Evolutionary conservation across 1,140 invertebrate genomes (phyloP).

Genomic region (Penaeus indicus): DNA sequence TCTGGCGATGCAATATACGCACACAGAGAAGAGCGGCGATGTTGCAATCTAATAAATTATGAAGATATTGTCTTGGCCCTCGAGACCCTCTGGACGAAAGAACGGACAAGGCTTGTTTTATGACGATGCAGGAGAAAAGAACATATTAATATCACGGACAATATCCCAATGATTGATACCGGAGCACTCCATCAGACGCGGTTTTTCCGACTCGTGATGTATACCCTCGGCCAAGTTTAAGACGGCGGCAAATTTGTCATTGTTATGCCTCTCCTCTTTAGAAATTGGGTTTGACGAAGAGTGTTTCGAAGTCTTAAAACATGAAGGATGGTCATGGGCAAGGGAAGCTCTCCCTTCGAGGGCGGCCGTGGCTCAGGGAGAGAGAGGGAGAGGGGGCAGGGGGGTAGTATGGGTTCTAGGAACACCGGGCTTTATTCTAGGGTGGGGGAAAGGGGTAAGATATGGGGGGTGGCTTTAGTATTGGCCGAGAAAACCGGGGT

Average conservation of each 20-base stretch:
- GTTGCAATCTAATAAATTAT: slow-evolving; percentile 39
- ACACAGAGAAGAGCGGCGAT: slow-evolving; percentile 17
- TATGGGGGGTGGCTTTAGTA: neutral
- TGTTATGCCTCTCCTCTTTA: slow-evolving; percentile 11
- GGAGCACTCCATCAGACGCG: slow-evolving; percentile 52
- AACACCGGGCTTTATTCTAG: neutral
- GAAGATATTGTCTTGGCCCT: slow-evolving; percentile 48
- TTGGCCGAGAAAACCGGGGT: neutral
- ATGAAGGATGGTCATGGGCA: too few species aligned
- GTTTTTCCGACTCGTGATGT: slow-evolving; percentile 44
- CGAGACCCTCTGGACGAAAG: too few species aligned
- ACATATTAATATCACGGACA: slow-evolving; percentile 48
- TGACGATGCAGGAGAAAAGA: slow-evolving; percentile 5
- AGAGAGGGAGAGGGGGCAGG: neutral
- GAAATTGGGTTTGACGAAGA: neutral
- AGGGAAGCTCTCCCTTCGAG: neutral
- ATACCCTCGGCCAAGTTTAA: slow-evolving; percentile 42
- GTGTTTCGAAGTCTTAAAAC: too few species aligned
- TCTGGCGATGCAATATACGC: slow-evolving; percentile 43
- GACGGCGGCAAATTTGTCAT: slow-evolving; percentile 45
- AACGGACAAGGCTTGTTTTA: neutral
- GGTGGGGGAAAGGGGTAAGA: neutral
- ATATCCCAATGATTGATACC: slow-evolving; percentile 54
- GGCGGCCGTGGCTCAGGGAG: neutral
- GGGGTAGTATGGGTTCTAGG: neutral